These are phyloP conservation scores for Mionectes olivaceus DNA, from an alignment of 2,797 vertebrate genomes.

Conservation along the genomic window DNA sequence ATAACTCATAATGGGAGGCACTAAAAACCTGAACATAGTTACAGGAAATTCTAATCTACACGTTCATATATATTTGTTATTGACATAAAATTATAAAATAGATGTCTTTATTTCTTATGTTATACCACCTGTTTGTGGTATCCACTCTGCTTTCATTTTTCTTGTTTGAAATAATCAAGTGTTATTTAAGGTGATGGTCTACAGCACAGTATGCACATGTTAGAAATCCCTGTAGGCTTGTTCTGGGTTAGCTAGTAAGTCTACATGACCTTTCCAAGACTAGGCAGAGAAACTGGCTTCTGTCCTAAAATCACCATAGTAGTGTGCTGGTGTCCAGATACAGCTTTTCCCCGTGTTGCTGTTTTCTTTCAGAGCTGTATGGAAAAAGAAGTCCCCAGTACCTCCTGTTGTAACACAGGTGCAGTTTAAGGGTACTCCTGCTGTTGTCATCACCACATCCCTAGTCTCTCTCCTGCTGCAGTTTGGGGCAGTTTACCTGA, in stretches of 20 bases:
- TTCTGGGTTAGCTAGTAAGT: not conserved
- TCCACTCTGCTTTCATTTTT: not conserved
- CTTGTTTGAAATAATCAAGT: not conserved
- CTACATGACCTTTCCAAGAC: not conserved
- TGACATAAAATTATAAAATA: not conserved
- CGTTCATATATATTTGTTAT: not conserved
- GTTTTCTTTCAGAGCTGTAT: not conserved
- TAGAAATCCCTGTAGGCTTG: not conserved
- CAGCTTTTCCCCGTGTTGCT: not conserved
- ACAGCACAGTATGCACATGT: not conserved
- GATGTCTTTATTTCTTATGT: not conserved
- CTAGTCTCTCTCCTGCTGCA: not conserved
- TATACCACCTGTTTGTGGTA: not conserved
- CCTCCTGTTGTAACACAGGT: not conserved
- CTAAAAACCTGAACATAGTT: not conserved
- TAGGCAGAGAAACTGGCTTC: not conserved
- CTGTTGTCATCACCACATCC: not conserved
- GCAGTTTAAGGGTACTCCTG: not conserved
- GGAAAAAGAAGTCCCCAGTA: not conserved
- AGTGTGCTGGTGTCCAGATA: not conserved
- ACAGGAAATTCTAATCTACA: not conserved
- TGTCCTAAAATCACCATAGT: not conserved
- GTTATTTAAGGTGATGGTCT: not conserved
- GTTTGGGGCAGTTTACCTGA: not conserved
- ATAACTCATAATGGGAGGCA: not conserved